Base-by-base conservation (phyloP, 2,888 invertebrate genomes). In the Theodoxus fluviatilis region DNA sequence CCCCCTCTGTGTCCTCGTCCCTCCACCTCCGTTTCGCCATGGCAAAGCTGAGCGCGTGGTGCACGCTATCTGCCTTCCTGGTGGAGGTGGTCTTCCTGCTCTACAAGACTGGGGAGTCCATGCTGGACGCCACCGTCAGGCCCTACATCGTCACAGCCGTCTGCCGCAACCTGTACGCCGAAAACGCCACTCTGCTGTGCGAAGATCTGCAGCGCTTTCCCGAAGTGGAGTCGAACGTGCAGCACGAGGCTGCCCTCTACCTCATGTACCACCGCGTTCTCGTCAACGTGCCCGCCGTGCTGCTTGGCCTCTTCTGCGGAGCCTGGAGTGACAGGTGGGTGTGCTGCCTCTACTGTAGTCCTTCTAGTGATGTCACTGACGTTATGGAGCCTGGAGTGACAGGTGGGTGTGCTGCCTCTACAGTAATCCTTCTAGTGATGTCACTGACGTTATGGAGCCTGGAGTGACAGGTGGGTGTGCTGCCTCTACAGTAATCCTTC, bases 221-320 rank as follows among this genome's bases (percentile, higher is more conserved):
- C n/a, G 33, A 59, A 3, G 84, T 85, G 70, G 76, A 81, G 49
- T 70, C n/a, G n/a, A n/a, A 75, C 6, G 77, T 85, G 2, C 86
- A 86, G 71, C 70, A 67, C 2, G 69, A 74, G 25, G 79, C 85
- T 0, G 85, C 84, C 7, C 75, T 70, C 12, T 85, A 85, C 71
- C 73, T 87, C 57, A 83, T 86, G 71, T 78, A 79, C 40, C 84
- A 86, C 76, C 77, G 85, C 61, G 75, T 86, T 25, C 74, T 86
- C 40, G 79, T 85, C n/a, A 86, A 85, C 74, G 68, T 85, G 18
- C 87, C 87, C 0, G 86, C 85, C 22, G 78, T 86, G 31, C 68
- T 85, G 43, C 80, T 87, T 3, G 83, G 85, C 25, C 75, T 87
- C 28, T 83, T 86, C 73, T 87, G 86, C 68, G 86, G 86, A 3